Conservation (phyloP, 2,113 vertebrate species). For the Triplophysa siluroides region DNA sequence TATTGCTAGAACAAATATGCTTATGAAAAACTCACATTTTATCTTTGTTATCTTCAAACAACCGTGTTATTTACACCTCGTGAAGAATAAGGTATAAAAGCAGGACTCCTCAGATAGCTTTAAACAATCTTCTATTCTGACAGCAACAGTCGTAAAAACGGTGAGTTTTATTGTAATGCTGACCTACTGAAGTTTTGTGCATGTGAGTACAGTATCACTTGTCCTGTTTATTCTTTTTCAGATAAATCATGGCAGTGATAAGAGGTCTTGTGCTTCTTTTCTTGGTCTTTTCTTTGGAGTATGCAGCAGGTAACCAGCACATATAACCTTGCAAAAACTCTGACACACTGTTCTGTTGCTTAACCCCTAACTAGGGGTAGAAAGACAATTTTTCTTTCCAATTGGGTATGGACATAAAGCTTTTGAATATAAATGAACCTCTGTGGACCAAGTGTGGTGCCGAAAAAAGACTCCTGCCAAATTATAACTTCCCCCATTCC, state of each 20-base stretch:
- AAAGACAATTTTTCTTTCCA: no score
- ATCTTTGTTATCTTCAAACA: no score
- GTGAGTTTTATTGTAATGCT: background rate
- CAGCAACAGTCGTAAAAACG: background rate
- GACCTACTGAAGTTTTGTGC: background rate
- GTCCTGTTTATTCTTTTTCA: background rate
- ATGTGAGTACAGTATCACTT: no score
- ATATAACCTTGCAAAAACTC: background rate
- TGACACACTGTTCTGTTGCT: no score
- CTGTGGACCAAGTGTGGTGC: no score
- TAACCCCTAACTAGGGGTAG: no score
- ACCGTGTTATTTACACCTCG: background rate
- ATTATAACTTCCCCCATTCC: no score
- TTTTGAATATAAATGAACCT: no score
- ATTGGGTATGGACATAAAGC: no score
- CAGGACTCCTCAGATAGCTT: background rate
- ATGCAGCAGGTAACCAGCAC: background rate
- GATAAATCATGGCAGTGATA: background rate
- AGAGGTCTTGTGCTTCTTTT: background rate
- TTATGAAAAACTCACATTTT: no score
- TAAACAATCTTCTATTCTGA: background rate
- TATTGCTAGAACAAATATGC: no score
- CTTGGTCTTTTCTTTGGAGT: background rate
- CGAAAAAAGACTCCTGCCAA: no score
- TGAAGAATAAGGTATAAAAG: background rate